Percentiles rank a stretch among this genome's conserved stretches.
phyloP scores from a whole-genome alignment of 2,888 invertebrate species.

The Athrips mouffetella region DNA sequence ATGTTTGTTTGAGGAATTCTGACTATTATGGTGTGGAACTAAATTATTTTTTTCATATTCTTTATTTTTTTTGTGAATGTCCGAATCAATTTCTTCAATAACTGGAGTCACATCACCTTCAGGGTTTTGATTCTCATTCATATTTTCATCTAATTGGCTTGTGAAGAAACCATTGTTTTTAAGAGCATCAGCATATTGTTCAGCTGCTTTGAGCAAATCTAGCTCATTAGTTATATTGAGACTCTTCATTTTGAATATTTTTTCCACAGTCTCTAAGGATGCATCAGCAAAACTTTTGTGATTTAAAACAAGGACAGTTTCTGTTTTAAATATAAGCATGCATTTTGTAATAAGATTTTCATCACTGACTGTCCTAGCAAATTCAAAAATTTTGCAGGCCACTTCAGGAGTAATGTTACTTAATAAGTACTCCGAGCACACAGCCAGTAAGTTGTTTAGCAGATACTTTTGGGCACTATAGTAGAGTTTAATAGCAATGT shows the following conservation, averaged over 20 bases:
- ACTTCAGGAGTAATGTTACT: neutral
- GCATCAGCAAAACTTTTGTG: neutral
- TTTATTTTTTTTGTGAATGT: too few species aligned
- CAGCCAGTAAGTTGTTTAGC: neutral
- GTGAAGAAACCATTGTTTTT: neutral
- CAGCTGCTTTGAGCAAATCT: neutral
- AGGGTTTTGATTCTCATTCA: too few species aligned
- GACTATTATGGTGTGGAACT: too few species aligned
- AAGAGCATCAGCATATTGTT: neutral
- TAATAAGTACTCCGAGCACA: conserved; percentile 4
- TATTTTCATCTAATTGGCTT: too few species aligned
- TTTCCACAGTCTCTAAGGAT: neutral
- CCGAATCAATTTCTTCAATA: too few species aligned
- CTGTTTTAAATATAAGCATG: neutral
- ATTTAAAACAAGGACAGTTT: neutral
- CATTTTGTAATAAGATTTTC: neutral
- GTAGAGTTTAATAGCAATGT: neutral
- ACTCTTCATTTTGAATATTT: conserved; percentile 1
- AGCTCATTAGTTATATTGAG: conserved; percentile 2
- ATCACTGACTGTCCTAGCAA: conserved; percentile 2
- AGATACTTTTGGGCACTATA: neutral
- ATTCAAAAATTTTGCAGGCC: conserved; percentile 5
- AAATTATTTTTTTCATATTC: too few species aligned
- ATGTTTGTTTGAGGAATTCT: too few species aligned
- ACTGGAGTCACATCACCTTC: too few species aligned